phyloP scores from a whole-genome alignment of 2,113 vertebrate genomes.

The Scopus umbretta region DNA sequence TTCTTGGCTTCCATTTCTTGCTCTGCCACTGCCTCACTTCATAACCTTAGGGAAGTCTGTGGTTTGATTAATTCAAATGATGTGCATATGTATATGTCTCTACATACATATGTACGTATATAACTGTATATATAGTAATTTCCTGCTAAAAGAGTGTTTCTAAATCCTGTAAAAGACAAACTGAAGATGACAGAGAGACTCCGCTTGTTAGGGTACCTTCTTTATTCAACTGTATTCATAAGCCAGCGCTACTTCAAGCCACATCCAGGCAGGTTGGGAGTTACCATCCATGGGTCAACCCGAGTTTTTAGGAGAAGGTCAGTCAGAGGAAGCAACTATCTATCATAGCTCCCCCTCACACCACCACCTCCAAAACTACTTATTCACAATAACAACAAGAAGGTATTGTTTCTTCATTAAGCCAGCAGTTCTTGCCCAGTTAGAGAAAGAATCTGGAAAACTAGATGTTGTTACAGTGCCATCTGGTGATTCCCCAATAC shows the following conservation, averaged over 20 bases:
- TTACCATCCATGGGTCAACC: background rate
- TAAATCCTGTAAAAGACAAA: background rate
- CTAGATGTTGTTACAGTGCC: conserved; percentile 38
- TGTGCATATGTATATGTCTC: background rate
- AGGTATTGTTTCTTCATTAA: conserved; percentile 15
- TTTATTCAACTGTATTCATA: background rate
- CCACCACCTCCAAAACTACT: background rate
- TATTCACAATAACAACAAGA: background rate
- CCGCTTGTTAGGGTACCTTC: accelerated
- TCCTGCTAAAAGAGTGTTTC: background rate
- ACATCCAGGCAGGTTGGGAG: background rate
- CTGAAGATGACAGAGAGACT: background rate
- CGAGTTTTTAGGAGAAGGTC: background rate
- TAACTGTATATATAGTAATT: background rate
- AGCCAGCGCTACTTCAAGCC: background rate
- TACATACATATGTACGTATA: background rate
- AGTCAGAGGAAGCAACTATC: background rate
- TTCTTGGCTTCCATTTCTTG: conserved; percentile 36
- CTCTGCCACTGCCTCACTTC: background rate
- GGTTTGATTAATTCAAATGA: background rate
- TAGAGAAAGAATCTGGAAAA: background rate
- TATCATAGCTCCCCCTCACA: background rate
- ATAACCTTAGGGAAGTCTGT: background rate
- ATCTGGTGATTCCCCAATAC: conserved; percentile 11
- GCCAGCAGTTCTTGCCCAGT: background rate